Evolutionary conservation across 1,140 invertebrate genomes (phyloP).

Genomic region (Ceratitis capitata): DNA sequence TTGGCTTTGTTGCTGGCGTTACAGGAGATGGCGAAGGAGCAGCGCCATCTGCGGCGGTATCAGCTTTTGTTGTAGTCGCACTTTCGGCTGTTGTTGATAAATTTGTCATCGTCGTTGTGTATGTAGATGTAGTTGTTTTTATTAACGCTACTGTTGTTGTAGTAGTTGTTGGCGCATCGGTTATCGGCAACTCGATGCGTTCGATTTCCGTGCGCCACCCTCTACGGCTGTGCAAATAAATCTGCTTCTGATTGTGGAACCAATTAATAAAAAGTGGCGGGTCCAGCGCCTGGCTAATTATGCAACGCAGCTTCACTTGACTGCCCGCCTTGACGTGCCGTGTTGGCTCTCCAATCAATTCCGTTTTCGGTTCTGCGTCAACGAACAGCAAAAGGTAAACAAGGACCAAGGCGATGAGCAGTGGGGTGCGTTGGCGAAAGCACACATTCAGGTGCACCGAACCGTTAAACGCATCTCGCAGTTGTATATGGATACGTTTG

Average conservation of each 20-base stretch:
- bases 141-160: slow-evolving; percentile 52
- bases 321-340: slow-evolving; percentile 72
- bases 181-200: slow-evolving; percentile 58
- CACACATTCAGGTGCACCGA: neutral
- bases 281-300: slow-evolving; percentile 71
- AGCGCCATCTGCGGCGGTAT: slow-evolving; percentile 45
- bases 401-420: neutral
- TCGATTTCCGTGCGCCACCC: slow-evolving; percentile 65
- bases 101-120: slow-evolving; percentile 40
- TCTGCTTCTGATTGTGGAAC: slow-evolving; percentile 69
- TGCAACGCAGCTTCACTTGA: slow-evolving; percentile 71
- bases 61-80: slow-evolving; percentile 46
- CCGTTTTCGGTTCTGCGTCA: slow-evolving; percentile 70
- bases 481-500: neutral
- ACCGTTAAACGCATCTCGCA: neutral
- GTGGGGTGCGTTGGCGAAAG: neutral
- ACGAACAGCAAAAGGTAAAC: slow-evolving; percentile 39
- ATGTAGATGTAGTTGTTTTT: slow-evolving; percentile 46
- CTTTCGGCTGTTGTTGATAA: slow-evolving; percentile 9
- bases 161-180: slow-evolving; percentile 49
- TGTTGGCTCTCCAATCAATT: slow-evolving; percentile 70
- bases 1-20: neutral
- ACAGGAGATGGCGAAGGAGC: slow-evolving; percentile 46
- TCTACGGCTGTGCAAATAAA: slow-evolving; percentile 64
- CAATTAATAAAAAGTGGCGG: slow-evolving; percentile 73